A percentile compares a stretch with the other conserved stretches of the same genome.
phyloP scores from a whole-genome alignment of 2,888 invertebrate species.

The Tipula vernalis region DNA sequence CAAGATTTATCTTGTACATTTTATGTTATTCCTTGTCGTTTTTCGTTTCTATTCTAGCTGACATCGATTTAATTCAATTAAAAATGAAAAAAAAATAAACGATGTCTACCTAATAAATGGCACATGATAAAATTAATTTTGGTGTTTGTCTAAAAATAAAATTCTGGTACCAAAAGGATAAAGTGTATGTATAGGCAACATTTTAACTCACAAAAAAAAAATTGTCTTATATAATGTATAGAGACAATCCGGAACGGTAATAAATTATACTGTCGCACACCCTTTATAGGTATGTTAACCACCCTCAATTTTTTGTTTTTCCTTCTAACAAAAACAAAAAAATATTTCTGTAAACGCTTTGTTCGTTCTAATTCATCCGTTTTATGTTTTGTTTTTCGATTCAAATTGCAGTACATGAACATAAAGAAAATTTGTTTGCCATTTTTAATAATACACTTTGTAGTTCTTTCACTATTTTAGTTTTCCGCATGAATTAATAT shows the following conservation, averaged over 20 bases:
- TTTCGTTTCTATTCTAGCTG: background rate
- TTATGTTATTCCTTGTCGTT: background rate
- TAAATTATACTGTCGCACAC: background rate
- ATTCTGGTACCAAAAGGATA: background rate
- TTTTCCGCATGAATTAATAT: background rate
- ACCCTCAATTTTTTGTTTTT: background rate
- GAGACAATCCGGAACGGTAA: background rate
- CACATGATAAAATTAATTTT: background rate
- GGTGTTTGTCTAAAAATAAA: background rate
- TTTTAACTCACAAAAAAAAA: background rate
- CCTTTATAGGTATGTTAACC: background rate
- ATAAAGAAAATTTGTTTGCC: background rate
- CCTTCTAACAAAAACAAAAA: too few species aligned
- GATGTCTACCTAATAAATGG: background rate
- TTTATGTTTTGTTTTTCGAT: background rate
- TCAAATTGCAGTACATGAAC: background rate
- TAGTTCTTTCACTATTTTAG: background rate
- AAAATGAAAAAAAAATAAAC: background rate
- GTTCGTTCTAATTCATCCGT: background rate
- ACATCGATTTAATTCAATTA: background rate
- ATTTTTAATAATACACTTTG: background rate
- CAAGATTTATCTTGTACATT: background rate
- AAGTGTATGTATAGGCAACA: background rate
- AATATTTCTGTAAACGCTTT: background rate
- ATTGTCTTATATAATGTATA: background rate